phyloP scores from a whole-genome alignment of 2,113 vertebrate genomes.

The Megaceryle torquata region DNA sequence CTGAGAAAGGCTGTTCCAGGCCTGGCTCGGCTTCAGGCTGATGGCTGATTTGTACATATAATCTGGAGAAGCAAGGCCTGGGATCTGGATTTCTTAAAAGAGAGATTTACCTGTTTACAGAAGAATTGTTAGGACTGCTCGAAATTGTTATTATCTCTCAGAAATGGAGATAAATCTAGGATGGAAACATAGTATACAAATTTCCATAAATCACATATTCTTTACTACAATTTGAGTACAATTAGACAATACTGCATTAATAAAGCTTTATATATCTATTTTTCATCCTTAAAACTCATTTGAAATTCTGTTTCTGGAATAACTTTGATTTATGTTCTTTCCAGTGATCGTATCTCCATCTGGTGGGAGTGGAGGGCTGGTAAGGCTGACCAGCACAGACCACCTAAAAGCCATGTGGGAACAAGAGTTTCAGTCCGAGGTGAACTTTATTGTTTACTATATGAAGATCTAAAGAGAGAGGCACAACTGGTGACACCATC shows the following conservation, averaged over 20 bases:
- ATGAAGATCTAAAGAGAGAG: not conserved
- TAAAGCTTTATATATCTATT: not conserved
- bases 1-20: conserved; percentile 18
- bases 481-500: not conserved
- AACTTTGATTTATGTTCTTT: conserved; percentile 15
- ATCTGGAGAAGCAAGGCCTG: not conserved
- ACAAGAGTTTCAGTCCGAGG: not conserved
- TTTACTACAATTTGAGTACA: not conserved
- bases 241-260: not conserved
- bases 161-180: not conserved
- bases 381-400: not conserved
- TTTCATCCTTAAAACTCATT: not conserved
- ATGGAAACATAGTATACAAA: not conserved
- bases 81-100: not conserved
- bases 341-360: conserved; percentile 19
- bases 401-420: not conserved
- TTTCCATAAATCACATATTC: not conserved
- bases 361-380: not conserved
- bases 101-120: not conserved
- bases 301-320: not conserved
- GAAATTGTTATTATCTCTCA: not conserved
- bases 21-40: not conserved
- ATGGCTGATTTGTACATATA: not conserved
- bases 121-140: not conserved
- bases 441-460: not conserved